Conservation (phyloP, 2,888 invertebrate species). For the Tipula unca region DNA sequence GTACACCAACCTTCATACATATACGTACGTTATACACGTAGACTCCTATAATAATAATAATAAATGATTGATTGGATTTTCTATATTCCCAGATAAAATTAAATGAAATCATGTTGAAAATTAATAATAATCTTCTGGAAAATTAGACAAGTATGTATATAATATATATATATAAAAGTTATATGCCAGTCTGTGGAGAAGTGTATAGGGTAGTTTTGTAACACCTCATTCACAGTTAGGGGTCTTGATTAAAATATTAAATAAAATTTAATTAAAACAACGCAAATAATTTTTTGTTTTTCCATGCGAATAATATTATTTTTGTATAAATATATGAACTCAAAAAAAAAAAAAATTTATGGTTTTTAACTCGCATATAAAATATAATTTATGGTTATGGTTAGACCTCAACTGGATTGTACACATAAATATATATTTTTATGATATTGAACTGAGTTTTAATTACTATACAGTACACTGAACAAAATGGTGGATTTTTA, state of each 20-base stretch:
- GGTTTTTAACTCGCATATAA: not conserved
- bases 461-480: not conserved
- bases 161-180: not conserved
- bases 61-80: slow-evolving; percentile 14
- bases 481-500: not conserved
- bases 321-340: not conserved
- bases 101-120: slow-evolving; percentile 8
- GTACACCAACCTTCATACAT: not conserved
- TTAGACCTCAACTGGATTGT: not conserved
- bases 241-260: slow-evolving; percentile 8
- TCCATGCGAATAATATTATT: not conserved
- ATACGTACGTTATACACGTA: not conserved
- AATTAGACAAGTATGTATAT: not conserved
- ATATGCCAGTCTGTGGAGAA: not conserved
- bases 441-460: not conserved
- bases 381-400: not conserved
- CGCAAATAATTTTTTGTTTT: not conserved
- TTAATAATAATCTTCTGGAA: not conserved
- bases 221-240: not conserved
- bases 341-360: not conserved
- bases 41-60: not conserved
- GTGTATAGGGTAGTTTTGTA: not conserved
- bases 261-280: not conserved
- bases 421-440: not conserved
- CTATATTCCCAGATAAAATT: not conserved